Evolutionary conservation across 2,888 invertebrate genomes (phyloP).

Genomic region (Caenorhabditis wallacei): DNA sequence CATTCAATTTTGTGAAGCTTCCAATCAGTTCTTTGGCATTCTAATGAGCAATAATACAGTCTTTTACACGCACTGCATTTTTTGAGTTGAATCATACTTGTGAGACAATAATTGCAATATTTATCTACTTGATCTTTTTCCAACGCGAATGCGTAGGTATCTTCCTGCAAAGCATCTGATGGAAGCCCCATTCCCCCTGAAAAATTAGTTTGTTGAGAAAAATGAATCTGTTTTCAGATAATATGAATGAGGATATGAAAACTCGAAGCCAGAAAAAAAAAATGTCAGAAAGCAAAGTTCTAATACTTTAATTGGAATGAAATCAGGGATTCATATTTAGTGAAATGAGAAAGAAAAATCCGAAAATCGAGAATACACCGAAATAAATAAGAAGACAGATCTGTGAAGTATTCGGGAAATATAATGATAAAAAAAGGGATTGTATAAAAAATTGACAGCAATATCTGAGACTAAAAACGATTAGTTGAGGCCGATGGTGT

Average conservation of each 20-base stretch:
- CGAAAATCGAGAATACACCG: conserved; percentile 46
- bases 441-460: conserved; percentile 20
- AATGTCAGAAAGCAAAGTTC: neutral
- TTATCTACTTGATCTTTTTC: conserved; percentile 18
- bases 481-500: conserved; percentile 61
- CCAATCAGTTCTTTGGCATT: conserved; percentile 63
- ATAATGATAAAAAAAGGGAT: conserved; percentile 7
- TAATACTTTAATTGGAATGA: conserved; percentile 29
- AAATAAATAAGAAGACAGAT: conserved; percentile 38
- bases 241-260: neutral
- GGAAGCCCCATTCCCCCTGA: conserved; percentile 17
- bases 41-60: conserved; percentile 53
- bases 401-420: conserved; percentile 19
- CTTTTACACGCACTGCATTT: conserved; percentile 54
- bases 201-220: no score
- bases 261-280: conserved; percentile 3
- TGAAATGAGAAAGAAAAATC: neutral
- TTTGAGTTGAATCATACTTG: conserved; percentile 21
- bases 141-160: conserved; percentile 40
- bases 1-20: conserved; percentile 61
- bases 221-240: no score
- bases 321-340: conserved; percentile 6
- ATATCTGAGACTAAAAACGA: conserved; percentile 20
- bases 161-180: conserved; percentile 21
- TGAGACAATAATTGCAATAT: conserved; percentile 59